A percentile compares a stretch with the other conserved stretches of the same genome.
Evolutionary conservation across 2,113 vertebrate genomes (phyloP).

Genomic region (Alectura lathami): DNA sequence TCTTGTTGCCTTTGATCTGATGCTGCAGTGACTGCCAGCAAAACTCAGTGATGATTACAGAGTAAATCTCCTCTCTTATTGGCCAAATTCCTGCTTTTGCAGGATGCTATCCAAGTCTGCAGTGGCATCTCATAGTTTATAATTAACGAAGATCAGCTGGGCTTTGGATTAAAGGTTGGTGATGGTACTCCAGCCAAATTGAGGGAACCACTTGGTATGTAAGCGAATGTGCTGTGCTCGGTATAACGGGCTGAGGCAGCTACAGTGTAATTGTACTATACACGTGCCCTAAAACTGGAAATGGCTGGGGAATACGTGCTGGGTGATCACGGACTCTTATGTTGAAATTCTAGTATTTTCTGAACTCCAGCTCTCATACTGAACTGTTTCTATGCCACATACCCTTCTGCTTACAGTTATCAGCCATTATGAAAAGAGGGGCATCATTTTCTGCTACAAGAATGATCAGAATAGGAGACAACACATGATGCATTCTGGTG

Average conservation of each 20-base stretch:
- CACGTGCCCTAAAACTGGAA: not conserved
- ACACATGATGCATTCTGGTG: not conserved
- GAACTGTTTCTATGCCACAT: not conserved
- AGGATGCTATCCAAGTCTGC: conserved; percentile 35
- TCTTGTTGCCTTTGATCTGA: conserved; percentile 37
- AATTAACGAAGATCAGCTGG: conserved; percentile 49
- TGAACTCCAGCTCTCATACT: not conserved
- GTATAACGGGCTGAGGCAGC: not conserved
- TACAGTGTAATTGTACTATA: not conserved
- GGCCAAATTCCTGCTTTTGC: conserved; percentile 5
- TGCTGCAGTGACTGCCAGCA: conserved; percentile 25
- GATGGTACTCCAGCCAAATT: not conserved
- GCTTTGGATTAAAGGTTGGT: conserved; percentile 3
- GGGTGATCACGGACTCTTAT: not conserved
- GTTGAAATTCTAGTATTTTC: not conserved
- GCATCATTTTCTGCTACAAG: not conserved
- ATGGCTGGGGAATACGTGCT: not conserved
- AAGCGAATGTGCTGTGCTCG: not conserved
- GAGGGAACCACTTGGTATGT: not conserved
- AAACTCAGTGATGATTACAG: not conserved
- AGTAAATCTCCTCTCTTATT: not conserved
- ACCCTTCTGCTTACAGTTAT: not conserved
- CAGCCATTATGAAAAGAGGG: not conserved
- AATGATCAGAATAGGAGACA: not conserved
- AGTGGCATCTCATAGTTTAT: not conserved